Base-by-base conservation (phyloP, 2,113 vertebrate species). In the Alethe diademata region DNA sequence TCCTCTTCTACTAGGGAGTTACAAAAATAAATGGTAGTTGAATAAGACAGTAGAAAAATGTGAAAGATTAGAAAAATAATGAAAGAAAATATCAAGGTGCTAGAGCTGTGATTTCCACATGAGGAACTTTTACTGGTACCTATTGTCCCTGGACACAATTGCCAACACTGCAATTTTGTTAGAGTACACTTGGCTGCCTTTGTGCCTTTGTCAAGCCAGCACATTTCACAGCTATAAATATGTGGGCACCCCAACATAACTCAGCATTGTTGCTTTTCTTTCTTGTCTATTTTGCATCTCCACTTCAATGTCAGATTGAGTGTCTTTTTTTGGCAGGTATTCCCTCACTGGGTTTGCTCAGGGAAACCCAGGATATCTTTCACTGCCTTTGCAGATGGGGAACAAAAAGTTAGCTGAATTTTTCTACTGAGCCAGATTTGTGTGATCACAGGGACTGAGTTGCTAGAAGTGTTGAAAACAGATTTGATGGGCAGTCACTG, bases 171-270 rank as follows among this genome's bases (percentile, higher is more conserved):
- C 64, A 82, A 19, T 95, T 94, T 88, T 92, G 71, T 87, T 62
- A 53, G 53, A 75, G 53, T 40, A 65, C 66, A 61, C 40, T 92
- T 82, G 81, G 66, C 62, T 90, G 62, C 78, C 31, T 86, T 88
- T 76, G 74, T 65, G 66, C 25, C 67, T 91, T 93, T 92, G 71
- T 86, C 54, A 86, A 90, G 62, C n/a, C 88, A 88, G 82, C 78
- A 79, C 71, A 83, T 94, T 95, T 94, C 86, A 76, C 66, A 82
- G 62, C 71, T 66, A 76, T 83, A 90, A 94, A 92, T 88, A 79
- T 29, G 50, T 38, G 58, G 62, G 23, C 58, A 88, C 14, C 58
- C 48, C 82, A 65, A n/a, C 57, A 75, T 50, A 78, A 57, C 40
- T 58, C 90, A 79, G 45, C 33, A 75, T 50, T 85, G 23, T 53